Conservation (phyloP, 2,797 vertebrate species). For the Prunella strophiata region DNA sequence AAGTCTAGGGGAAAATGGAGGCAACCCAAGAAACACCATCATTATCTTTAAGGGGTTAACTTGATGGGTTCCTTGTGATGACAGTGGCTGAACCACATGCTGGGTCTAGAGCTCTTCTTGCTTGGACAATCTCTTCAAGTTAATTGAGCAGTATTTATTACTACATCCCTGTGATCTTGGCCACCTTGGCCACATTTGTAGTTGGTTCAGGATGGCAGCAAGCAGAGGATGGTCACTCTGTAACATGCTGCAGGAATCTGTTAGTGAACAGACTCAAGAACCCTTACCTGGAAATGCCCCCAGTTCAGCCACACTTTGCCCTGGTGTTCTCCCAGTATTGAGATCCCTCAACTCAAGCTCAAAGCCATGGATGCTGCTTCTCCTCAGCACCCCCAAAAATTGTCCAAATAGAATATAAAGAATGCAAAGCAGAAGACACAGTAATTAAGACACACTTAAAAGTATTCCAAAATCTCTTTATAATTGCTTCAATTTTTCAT, state of each 20-base stretch:
- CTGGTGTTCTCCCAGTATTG: not conserved
- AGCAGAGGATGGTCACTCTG: not conserved
- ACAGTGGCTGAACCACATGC: accelerated
- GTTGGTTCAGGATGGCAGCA: not conserved
- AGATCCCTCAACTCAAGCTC: not conserved
- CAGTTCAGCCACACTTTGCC: not conserved
- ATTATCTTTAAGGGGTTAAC: not conserved
- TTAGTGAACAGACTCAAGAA: not conserved
- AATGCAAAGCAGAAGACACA: not conserved
- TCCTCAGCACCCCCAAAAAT: not conserved
- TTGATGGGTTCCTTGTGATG: not conserved
- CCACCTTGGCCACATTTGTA: not conserved
- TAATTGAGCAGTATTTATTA: not conserved
- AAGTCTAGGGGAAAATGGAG: not conserved
- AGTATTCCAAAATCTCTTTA: not conserved
- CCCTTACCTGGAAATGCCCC: not conserved
- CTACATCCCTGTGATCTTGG: not conserved
- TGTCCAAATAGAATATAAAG: not conserved
- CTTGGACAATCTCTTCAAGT: not conserved
- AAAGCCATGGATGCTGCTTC: not conserved
- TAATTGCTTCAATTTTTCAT: not conserved
- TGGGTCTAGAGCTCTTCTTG: not conserved
- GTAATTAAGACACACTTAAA: not conserved
- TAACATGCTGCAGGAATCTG: not conserved
- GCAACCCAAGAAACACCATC: not conserved